These are phyloP conservation scores for Menura novaehollandiae DNA, from an alignment of 2,113 vertebrate species.

Conservation along the genomic window DNA sequence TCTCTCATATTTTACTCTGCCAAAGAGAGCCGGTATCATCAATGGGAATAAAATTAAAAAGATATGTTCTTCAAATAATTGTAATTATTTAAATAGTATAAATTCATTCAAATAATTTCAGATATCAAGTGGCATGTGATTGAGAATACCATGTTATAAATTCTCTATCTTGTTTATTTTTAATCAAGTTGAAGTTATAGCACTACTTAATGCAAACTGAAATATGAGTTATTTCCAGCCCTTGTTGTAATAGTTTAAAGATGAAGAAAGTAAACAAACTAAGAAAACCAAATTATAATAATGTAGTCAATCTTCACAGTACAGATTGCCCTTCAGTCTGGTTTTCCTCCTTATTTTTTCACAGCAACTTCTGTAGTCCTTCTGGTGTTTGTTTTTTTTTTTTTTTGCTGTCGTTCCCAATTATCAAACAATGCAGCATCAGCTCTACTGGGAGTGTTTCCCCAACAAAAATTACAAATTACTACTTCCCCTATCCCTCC, in stretches of 20 bases:
- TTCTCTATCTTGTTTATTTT: neutral
- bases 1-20: neutral
- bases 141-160: neutral
- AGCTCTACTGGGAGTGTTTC: neutral
- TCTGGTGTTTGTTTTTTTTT: neutral
- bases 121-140: neutral
- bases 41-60: neutral
- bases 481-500: neutral
- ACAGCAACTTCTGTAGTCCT: neutral
- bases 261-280: neutral
- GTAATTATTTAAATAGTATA: neutral
- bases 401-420: neutral
- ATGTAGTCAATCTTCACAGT: neutral
- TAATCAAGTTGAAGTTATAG: neutral
- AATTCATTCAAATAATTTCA: neutral
- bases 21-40: neutral
- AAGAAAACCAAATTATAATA: neutral
- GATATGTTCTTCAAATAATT: neutral
- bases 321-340: neutral
- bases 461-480: neutral
- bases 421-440: neutral
- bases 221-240: neutral
- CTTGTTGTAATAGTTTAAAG: neutral
- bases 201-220: neutral
- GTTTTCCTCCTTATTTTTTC: neutral